These are phyloP conservation scores for Brachionus rubens DNA, from an alignment of 1,140 invertebrate genomes.

Conservation along the genomic window DNA sequence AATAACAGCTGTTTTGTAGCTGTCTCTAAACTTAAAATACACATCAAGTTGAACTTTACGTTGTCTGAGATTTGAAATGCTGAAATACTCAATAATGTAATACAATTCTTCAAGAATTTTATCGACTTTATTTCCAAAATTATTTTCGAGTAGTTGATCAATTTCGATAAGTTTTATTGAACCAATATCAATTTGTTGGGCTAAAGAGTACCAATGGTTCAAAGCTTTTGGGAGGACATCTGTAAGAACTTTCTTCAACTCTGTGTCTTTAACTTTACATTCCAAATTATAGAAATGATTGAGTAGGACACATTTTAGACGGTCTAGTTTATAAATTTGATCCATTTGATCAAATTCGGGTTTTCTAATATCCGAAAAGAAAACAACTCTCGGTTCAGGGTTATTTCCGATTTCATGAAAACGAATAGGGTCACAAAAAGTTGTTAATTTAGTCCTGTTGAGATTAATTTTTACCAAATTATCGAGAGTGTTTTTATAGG, in stretches of 20 bases:
- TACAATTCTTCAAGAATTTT: not conserved
- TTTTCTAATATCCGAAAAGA: not conserved
- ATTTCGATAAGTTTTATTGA: not conserved
- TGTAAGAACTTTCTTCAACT: not conserved
- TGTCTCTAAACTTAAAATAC: slow-evolving; percentile 19
- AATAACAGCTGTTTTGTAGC: not conserved
- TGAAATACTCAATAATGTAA: slow-evolving; percentile 17
- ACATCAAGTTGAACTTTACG: not conserved
- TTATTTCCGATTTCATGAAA: not conserved
- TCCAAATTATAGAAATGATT: not conserved
- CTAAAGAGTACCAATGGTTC: not conserved
- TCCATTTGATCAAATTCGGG: not conserved
- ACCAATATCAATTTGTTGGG: not conserved
- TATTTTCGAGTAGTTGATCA: not conserved
- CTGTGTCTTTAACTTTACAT: not conserved
- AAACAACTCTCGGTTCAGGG: not conserved
- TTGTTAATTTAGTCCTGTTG: not conserved
- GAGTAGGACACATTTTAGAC: slow-evolving; percentile 1
- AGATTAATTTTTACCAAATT: not conserved
- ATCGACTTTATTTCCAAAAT: not conserved
- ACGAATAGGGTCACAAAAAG: not conserved
- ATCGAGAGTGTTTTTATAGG: not conserved
- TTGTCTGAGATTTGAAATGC: not conserved
- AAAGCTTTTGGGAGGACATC: not conserved
- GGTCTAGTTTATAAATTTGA: not conserved